These are phyloP conservation scores for Chloromyia formosa DNA, from an alignment of 2,888 invertebrate genomes.

Conservation along the genomic window DNA sequence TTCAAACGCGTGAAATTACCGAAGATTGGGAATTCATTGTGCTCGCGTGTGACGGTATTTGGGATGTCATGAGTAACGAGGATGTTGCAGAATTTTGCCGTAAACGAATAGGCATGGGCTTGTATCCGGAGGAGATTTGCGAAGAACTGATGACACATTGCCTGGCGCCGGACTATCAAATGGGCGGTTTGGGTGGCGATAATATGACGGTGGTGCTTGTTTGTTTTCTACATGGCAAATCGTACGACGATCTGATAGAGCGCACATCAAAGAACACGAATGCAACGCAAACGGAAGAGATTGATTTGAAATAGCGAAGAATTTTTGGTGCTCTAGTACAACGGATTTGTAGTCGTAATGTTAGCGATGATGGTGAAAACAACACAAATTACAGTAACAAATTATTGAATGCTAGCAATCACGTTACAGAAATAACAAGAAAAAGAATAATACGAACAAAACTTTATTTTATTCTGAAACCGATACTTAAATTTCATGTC, in stretches of 20 bases:
- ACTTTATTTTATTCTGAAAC: slow-evolving; percentile 31
- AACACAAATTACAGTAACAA: slow-evolving; percentile 15
- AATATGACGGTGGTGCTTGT: slow-evolving; percentile 98
- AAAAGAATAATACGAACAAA: background rate
- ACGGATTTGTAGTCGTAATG: slow-evolving; percentile 19
- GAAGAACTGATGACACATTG: slow-evolving; percentile 95
- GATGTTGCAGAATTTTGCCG: slow-evolving; percentile 94
- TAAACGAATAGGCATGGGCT: slow-evolving; percentile 78
- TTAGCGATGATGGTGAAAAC: background rate
- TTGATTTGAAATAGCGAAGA: slow-evolving; percentile 48
- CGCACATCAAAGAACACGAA: slow-evolving; percentile 49
- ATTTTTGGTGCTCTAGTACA: slow-evolving; percentile 21
- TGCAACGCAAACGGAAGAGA: slow-evolving; percentile 38
- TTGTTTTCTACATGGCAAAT: slow-evolving; percentile 69
- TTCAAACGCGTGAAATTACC: slow-evolving; percentile 80
- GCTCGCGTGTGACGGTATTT: slow-evolving; percentile 98
- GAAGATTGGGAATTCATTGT: slow-evolving; percentile 97
- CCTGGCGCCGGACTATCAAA: slow-evolving; percentile 95
- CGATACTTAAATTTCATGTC: slow-evolving; percentile 41
- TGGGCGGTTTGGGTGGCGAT: slow-evolving; percentile 97
- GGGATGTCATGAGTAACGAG: slow-evolving; percentile 97
- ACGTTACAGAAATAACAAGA: slow-evolving; percentile 16
- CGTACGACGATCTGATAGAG: slow-evolving; percentile 60
- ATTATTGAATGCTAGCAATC: background rate
- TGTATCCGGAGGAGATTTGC: slow-evolving; percentile 94